Percentiles rank a stretch among this genome's conserved stretches.
Evolutionary conservation across 1,140 invertebrate genomes (phyloP).

Genomic region (Aphis craccivora): DNA sequence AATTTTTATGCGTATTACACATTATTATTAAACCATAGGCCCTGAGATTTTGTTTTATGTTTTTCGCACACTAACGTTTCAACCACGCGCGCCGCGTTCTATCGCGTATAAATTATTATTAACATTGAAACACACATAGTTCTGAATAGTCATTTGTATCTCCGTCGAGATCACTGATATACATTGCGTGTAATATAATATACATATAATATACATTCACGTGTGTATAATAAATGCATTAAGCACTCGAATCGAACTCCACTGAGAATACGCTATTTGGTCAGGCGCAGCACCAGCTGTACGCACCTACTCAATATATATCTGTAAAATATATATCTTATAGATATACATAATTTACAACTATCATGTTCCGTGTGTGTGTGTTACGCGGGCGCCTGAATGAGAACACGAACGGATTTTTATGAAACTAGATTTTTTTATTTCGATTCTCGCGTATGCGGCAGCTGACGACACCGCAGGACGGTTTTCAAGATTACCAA

Average conservation of each 20-base stretch:
- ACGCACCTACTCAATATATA: neutral
- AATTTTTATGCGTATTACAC: neutral
- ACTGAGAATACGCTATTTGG: neutral
- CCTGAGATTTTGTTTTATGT: constrained; percentile 8
- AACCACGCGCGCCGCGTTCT: neutral
- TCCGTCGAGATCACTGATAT: neutral
- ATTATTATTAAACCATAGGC: neutral
- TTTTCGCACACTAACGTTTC: neutral
- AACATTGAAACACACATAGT: neutral
- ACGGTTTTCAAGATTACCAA: constrained; percentile 14
- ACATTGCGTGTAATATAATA: neutral
- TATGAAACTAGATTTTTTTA: constrained; percentile 3
- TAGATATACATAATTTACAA: neutral
- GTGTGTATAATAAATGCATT: constrained; percentile 2
- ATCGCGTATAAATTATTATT: neutral
- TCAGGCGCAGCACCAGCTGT: neutral
- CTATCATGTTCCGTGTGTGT: neutral
- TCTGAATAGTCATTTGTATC: neutral
- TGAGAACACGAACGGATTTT: neutral
- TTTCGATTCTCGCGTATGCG: neutral
- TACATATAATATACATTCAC: neutral
- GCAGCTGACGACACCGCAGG: neutral
- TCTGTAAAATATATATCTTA: neutral
- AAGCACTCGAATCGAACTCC: neutral
- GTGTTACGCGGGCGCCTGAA: neutral